phyloP scores from a whole-genome alignment of 2,113 vertebrate species.

The Nicator chloris region DNA sequence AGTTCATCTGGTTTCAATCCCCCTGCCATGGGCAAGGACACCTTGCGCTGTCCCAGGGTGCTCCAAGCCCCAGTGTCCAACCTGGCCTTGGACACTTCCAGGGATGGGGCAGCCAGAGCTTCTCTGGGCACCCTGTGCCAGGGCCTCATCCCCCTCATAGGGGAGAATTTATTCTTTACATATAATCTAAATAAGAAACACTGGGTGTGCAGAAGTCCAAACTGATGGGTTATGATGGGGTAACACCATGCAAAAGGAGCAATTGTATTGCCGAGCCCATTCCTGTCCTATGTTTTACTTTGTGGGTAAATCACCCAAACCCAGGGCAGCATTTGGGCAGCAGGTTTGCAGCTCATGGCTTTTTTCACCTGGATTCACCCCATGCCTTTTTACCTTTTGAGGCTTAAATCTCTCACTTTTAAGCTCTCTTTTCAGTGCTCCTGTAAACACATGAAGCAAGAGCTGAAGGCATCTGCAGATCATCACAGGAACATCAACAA shows the following conservation, averaged over 20 bases:
- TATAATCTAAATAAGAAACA: background rate
- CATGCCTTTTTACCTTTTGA: background rate
- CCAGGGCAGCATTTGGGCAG: background rate
- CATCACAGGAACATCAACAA: background rate
- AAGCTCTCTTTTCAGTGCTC: background rate
- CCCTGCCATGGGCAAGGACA: background rate
- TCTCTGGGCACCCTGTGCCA: background rate
- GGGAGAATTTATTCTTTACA: background rate
- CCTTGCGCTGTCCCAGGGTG: fast-evolving
- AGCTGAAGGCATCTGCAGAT: background rate
- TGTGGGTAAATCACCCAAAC: background rate
- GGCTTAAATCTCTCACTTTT: background rate
- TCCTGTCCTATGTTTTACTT: background rate
- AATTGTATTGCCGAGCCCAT: too few species aligned
- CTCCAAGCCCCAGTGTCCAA: fast-evolving
- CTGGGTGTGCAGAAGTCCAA: fast-evolving
- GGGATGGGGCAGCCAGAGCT: background rate
- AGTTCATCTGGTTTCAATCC: fast-evolving
- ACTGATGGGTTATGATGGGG: background rate
- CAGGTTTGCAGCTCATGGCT: background rate
- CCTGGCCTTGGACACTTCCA: background rate
- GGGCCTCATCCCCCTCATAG: fast-evolving
- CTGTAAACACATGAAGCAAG: background rate
- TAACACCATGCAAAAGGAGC: fast-evolving
- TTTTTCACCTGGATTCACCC: background rate